Percentiles rank a stretch among this genome's conserved stretches.
These are phyloP conservation scores for Plecotus auritus DNA, from an alignment of 2,113 vertebrate species.

Conservation along the genomic window DNA sequence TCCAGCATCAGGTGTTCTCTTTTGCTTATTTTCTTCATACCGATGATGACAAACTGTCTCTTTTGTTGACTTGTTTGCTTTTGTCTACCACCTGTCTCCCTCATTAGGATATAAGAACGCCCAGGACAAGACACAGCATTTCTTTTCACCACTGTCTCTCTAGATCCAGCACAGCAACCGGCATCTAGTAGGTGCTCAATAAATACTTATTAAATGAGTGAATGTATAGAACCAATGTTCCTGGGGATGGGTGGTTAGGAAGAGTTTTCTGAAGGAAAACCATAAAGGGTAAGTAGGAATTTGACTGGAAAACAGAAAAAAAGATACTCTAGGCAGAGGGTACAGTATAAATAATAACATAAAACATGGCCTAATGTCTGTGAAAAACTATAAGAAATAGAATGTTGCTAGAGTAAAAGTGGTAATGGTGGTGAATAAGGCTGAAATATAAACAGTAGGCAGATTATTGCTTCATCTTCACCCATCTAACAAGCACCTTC, in stretches of 20 bases:
- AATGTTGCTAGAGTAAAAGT: background rate
- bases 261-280: background rate
- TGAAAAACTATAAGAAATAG: background rate
- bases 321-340: background rate
- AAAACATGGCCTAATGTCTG: background rate
- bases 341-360: background rate
- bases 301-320: background rate
- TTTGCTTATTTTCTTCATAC: background rate
- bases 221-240: background rate
- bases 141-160: background rate
- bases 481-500: background rate
- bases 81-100: background rate
- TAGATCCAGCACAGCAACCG: background rate
- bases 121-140: background rate
- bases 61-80: background rate
- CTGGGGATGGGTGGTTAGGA: background rate
- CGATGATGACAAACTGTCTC: background rate
- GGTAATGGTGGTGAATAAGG: background rate
- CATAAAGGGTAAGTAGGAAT: background rate
- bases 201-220: background rate
- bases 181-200: accelerated
- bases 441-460: background rate
- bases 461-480: background rate
- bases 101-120: background rate
- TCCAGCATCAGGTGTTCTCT: background rate